These are phyloP conservation scores for Neogale vison DNA, from an alignment of 2,113 vertebrate genomes.

Conservation along the genomic window DNA sequence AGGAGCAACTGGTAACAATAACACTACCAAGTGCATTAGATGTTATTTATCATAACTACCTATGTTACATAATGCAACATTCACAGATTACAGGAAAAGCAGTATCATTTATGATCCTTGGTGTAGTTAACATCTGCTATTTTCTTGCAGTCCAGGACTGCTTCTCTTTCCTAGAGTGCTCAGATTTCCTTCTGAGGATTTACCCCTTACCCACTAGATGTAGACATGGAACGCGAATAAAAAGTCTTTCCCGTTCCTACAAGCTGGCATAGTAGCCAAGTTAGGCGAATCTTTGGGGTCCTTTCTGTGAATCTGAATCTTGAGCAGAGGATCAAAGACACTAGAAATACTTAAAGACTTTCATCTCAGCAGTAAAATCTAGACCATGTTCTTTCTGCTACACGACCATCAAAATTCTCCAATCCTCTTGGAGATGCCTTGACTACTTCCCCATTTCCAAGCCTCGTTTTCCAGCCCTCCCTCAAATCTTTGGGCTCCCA, in stretches of 20 bases:
- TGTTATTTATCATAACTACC: background rate
- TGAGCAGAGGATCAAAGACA: background rate
- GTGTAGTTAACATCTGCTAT: background rate
- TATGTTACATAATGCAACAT: background rate
- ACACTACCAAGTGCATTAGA: background rate
- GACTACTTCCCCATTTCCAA: background rate
- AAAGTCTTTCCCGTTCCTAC: background rate
- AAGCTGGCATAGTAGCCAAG: background rate
- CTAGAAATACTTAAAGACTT: background rate
- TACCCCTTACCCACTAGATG: background rate
- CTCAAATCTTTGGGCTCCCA: background rate
- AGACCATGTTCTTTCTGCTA: background rate
- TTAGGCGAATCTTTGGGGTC: background rate
- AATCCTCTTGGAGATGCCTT: background rate
- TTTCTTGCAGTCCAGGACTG: background rate
- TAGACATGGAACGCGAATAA: background rate
- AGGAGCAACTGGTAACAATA: background rate
- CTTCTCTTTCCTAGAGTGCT: background rate
- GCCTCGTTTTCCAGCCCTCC: background rate
- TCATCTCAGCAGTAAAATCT: background rate
- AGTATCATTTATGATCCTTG: background rate
- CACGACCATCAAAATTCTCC: background rate
- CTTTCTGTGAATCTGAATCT: background rate
- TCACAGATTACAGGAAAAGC: slow-evolving; percentile 13
- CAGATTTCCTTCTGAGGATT: slow-evolving; percentile 40